Evolutionary conservation across 2,797 vertebrate genomes (phyloP), one percentile per base, ranked within the genome.

Genomic region (Falco peregrinus): DNA sequence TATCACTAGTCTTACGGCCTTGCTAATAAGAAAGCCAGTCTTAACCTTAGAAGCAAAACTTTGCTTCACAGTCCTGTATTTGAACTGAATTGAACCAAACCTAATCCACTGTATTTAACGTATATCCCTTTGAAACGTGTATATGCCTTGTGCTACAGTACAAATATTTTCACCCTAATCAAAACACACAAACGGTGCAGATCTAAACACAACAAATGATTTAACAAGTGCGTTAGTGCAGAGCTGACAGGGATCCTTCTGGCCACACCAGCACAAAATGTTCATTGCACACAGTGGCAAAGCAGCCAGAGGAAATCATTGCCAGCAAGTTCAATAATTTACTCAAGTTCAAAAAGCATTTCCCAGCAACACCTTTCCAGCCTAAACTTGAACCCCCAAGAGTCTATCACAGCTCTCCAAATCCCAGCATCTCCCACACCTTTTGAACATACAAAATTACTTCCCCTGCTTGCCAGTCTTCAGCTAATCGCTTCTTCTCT

Each of bases 171-270:
- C 22, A 28, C 28, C 48, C 37, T 59, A 22, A 63, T 13, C 11
- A 19, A 56, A 63, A 51, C 10, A 29, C 39, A 24, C 17, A 7
- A 64, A 57, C 57, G 16, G 13, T 26, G 56, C 10, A 39, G 18
- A 37, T 15, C 53, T 29, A 17, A 82, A 43, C 33, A 9, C 31
- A 16, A 12, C 21, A 11, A 29, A 13, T 4, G 19, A 19, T 24
- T 9, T 28, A 39, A 22, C 24, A 16, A 4, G 35, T 0, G 0
- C 39, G 45, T n/a, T 28, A 43, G 35, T 1, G 4, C 47, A 9
- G 74, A 39, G 63, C 51, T 51, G 35, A n/a, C 15, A 4, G 39
- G 50, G 54, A 48, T 13, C 50, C 59, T 28, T 47, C 77, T 39
- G 1, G 1, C 26, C 57, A 29, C 70, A 22, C 28, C 47, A 57